A percentile compares a stretch with the other conserved stretches of the same genome.
These are phyloP conservation scores for Oreochromis grahami DNA, from an alignment of 2,797 vertebrate genomes.

Conservation along the genomic window DNA sequence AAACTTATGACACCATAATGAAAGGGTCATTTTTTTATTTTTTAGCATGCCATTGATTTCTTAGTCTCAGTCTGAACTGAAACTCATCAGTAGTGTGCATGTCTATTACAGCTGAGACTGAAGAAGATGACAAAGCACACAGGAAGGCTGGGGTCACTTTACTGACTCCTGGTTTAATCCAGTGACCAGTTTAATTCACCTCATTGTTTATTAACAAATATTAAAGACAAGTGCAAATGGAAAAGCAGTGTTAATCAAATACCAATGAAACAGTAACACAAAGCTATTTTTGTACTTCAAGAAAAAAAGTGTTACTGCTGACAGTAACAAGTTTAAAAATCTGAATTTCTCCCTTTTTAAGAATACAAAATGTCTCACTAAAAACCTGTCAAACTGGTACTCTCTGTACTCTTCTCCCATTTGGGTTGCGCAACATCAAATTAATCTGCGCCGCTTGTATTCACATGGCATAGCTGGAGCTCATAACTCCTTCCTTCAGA, in stretches of 20 bases:
- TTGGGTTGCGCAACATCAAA: neutral
- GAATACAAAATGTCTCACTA: neutral
- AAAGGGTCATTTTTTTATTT: neutral
- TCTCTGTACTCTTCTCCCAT: neutral
- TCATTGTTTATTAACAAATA: neutral
- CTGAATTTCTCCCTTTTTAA: neutral
- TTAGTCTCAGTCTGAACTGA: neutral
- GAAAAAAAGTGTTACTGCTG: neutral
- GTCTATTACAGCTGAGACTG: neutral
- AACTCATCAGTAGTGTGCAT: neutral
- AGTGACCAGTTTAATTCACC: neutral
- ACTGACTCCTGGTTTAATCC: neutral
- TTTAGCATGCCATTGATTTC: neutral
- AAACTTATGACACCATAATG: neutral
- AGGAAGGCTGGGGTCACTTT: neutral
- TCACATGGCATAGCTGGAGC: neutral
- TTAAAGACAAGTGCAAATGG: neutral
- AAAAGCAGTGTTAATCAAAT: neutral
- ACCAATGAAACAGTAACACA: neutral
- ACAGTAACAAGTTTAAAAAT: neutral
- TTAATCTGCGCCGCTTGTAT: neutral
- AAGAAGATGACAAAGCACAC: neutral
- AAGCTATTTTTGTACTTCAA: neutral
- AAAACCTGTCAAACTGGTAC: neutral
- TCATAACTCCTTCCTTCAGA: slow-evolving; percentile 6